Conservation (phyloP, 2,797 vertebrate species). For the Spinus pinus region DNA sequence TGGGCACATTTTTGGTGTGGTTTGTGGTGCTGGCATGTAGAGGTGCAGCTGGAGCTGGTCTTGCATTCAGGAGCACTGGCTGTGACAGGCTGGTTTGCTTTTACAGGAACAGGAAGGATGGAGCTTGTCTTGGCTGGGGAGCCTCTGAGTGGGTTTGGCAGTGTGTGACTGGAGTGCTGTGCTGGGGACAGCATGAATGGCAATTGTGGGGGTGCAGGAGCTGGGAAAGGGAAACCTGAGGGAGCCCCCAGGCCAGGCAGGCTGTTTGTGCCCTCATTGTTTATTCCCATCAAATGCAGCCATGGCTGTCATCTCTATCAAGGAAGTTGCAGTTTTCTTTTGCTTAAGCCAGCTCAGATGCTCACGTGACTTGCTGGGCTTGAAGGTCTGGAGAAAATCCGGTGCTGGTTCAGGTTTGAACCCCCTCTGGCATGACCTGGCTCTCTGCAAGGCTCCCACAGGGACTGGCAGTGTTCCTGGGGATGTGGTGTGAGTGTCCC, state of each 20-base stretch:
- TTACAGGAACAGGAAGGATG: background rate
- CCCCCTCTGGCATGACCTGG: background rate
- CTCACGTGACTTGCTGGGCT: rapidly evolving
- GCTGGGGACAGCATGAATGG: background rate
- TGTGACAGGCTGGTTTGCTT: background rate
- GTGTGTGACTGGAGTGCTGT: background rate
- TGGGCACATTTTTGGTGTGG: background rate
- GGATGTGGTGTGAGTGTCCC: background rate
- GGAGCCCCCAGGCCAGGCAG: background rate
- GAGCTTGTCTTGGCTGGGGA: background rate
- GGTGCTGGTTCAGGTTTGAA: background rate
- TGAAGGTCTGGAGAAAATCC: background rate
- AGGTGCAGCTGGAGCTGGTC: background rate
- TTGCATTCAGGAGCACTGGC: background rate
- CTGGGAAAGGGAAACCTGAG: background rate
- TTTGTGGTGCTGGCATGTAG: background rate
- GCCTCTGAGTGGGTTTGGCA: background rate
- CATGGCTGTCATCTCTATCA: background rate
- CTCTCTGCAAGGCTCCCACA: background rate
- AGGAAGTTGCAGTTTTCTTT: background rate
- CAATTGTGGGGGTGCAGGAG: background rate
- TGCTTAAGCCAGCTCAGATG: background rate
- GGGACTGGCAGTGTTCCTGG: background rate
- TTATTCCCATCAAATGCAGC: background rate
- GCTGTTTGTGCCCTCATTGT: background rate